Percentiles rank a stretch among this genome's conserved stretches.
Evolutionary conservation across 2,888 invertebrate genomes (phyloP).

Genomic region (Lydus trimaculatus): DNA sequence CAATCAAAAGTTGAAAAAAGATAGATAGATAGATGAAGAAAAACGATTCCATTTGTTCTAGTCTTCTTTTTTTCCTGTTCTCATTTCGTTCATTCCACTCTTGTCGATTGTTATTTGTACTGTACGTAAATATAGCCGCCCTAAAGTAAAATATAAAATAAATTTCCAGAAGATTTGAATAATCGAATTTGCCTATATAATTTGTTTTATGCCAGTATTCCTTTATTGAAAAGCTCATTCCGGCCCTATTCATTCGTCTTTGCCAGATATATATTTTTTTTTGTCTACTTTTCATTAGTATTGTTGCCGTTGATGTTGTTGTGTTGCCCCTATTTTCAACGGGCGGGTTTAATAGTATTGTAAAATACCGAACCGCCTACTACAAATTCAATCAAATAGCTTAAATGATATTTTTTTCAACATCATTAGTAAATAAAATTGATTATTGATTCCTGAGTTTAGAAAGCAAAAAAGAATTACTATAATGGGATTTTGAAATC

Average conservation of each 20-base stretch:
- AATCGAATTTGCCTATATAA: conserved; percentile 56
- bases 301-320: background rate
- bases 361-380: background rate
- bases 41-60: background rate
- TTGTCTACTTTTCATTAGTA: background rate
- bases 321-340: background rate
- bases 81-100: conserved; percentile 10
- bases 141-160: conserved; percentile 53
- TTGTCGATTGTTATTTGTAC: conserved; percentile 52
- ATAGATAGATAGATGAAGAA: background rate
- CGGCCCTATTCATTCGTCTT: conserved; percentile 27
- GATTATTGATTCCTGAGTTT: background rate
- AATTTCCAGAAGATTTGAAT: conserved; percentile 55
- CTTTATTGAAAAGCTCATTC: conserved; percentile 44
- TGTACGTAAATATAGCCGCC: conserved; percentile 49
- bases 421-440: background rate
- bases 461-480: background rate
- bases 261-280: background rate
- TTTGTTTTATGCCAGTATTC: conserved; percentile 51
- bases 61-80: background rate
- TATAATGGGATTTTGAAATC: background rate
- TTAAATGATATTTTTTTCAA: background rate
- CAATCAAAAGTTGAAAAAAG: conserved; percentile 6
- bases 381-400: background rate
- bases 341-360: background rate